A percentile compares a stretch with the other conserved stretches of the same genome.
Evolutionary conservation across 2,113 vertebrate species (phyloP).

Genomic region (Talpa occidentalis): DNA sequence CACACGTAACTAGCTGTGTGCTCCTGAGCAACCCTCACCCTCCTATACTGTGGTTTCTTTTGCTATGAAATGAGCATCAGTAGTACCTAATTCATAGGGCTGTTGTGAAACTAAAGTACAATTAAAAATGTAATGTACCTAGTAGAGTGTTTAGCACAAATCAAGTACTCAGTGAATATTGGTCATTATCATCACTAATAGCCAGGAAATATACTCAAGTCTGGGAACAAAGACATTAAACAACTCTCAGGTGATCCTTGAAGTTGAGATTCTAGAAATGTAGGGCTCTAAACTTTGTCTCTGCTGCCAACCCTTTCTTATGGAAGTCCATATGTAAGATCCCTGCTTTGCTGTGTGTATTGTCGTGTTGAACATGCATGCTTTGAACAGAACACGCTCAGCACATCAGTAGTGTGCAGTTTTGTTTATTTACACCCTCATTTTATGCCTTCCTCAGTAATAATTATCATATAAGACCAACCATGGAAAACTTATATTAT

Average conservation of each 20-base stretch:
- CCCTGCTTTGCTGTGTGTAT: neutral
- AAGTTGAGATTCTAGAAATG: conserved; percentile 45
- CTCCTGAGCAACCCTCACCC: neutral
- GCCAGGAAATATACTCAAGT: conserved; percentile 40
- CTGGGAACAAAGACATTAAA: conserved; percentile 6
- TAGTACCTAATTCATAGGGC: neutral
- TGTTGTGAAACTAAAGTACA: neutral
- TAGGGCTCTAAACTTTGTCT: conserved; percentile 28
- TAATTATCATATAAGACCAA: neutral
- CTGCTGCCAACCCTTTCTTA: neutral
- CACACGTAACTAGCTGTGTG: neutral
- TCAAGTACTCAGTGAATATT: neutral
- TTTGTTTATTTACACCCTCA: neutral
- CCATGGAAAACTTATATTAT: neutral
- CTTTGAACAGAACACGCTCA: neutral
- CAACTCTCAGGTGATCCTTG: neutral
- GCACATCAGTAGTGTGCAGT: neutral
- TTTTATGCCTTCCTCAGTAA: neutral
- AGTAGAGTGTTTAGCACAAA: neutral
- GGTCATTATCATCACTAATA: neutral
- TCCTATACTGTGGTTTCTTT: conserved; percentile 29
- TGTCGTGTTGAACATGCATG: neutral
- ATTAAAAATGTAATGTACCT: conserved; percentile 13
- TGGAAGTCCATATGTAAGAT: neutral
- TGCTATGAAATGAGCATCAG: neutral